Percentiles rank a stretch among this genome's conserved stretches.
phyloP scores from a whole-genome alignment of 2,888 invertebrate species.

The Ecdyonurus torrentis region DNA sequence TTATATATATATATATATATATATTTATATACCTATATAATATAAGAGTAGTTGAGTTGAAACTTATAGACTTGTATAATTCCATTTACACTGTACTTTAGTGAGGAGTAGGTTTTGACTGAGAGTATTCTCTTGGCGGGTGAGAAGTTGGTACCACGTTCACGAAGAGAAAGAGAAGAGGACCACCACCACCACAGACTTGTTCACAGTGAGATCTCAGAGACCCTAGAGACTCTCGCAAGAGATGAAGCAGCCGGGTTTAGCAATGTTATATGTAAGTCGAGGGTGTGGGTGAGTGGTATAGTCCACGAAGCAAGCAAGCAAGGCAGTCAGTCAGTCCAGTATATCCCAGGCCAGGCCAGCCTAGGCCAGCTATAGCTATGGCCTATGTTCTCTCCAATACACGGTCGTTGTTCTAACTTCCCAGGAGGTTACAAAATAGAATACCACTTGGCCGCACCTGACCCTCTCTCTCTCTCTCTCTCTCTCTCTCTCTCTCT shows the following conservation, averaged over 20 bases:
- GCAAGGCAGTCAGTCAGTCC: too few relatives aligned
- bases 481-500: too few relatives aligned
- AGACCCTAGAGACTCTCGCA: background rate
- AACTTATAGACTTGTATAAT: background rate
- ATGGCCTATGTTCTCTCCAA: too few relatives aligned
- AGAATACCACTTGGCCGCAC: background rate
- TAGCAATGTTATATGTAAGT: too few relatives aligned
- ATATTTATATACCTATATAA: too few relatives aligned
- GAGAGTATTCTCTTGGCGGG: background rate
- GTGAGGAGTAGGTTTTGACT: too few relatives aligned
- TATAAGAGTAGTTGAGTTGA: background rate
- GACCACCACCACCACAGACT: background rate
- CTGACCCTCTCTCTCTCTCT: background rate
- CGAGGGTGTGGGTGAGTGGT: too few relatives aligned
- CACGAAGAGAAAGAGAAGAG: background rate
- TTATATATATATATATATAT: too few relatives aligned
- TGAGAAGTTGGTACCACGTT: background rate
- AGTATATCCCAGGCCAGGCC: too few relatives aligned
- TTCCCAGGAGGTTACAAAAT: too few relatives aligned
- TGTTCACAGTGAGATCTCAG: background rate
- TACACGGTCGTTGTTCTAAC: too few relatives aligned
- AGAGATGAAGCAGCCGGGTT: background rate
- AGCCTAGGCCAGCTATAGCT: too few relatives aligned
- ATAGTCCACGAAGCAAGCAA: background rate
- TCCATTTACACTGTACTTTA: background rate